Percentiles rank a stretch among this genome's conserved stretches.
phyloP scores from a whole-genome alignment of 2,888 invertebrate species.

The Drosophila multiciliata region DNA sequence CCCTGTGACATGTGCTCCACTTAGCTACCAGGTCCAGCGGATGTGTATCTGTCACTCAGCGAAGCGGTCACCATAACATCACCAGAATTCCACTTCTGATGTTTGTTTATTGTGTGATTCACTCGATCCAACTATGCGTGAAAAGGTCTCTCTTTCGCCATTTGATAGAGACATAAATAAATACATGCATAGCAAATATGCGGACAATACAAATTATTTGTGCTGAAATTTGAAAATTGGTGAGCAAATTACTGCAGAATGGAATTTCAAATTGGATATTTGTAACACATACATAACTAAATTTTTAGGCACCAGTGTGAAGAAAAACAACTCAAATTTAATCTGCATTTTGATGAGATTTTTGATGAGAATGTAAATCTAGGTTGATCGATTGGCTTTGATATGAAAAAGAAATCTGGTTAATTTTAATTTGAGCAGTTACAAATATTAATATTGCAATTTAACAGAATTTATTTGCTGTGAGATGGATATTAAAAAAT shows the following conservation, averaged over 20 bases:
- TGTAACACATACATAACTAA: constrained; percentile 7
- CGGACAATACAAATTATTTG: constrained; percentile 24
- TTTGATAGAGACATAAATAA: constrained; percentile 32
- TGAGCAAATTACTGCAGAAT: constrained; percentile 40
- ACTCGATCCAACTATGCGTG: constrained; percentile 53
- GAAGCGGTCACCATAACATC: constrained; percentile 48
- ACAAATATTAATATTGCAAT: background rate
- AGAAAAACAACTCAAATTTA: constrained; percentile 38
- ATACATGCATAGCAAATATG: constrained; percentile 1
- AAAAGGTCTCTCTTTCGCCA: constrained; percentile 56
- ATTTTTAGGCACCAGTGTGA: constrained; percentile 11
- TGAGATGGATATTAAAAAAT: too few relatives aligned
- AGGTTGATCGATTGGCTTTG: constrained; percentile 10
- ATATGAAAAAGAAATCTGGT: constrained; percentile 4
- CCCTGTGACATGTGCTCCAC: constrained; percentile 23
- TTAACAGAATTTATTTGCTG: background rate
- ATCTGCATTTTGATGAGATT: constrained; percentile 65
- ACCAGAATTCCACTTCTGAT: constrained; percentile 19
- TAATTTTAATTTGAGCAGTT: background rate
- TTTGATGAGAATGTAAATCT: constrained; percentile 3
- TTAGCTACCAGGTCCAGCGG: constrained; percentile 38
- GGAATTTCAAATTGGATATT: constrained; percentile 43
- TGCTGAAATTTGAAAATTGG: constrained; percentile 54
- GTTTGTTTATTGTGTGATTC: constrained; percentile 53
- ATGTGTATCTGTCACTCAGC: constrained; percentile 66